Evolutionary conservation across 30 jellyfish, hydroid and myxozoan genomes (phyloP), one percentile per base, ranked within the genome.

Genomic region (Turritopsis dohrnii): DNA sequence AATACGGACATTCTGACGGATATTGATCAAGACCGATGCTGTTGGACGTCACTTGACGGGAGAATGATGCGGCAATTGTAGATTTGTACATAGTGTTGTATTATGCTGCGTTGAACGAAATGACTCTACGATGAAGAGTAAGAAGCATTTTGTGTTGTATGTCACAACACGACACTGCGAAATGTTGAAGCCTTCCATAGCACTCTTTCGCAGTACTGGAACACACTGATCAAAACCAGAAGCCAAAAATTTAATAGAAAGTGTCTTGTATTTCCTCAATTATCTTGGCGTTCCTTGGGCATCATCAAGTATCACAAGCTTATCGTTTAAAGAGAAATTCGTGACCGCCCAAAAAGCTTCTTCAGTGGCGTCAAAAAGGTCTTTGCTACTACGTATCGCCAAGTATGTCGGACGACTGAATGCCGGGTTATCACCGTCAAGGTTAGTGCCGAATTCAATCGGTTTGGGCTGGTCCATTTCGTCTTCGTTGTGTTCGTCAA

Each of bases 1-100:
- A 89, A 52, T 89, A 94, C 77, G 99, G 99, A 5, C 92, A 85
- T 73, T 65, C 97, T 19, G 99, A 94, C 26, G 99, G 99, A 21
- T 94, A 81, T 81, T 94, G 72, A 41, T 16, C 22, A 8, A 27
- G 19, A 27, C 23, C 16, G 19, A 69, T 8, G 28, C 9, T 21
- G 19, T 23, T 21, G 77, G 28, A 23, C 77, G 77, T 69, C 8
- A 23, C 60, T 3, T 41, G 60, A 3, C 60, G 60, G 60, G 60
- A 41, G 60, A 41, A 3, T 3, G 60, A 41, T 41, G 13, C 60
- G 5, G 5, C 13, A 41, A 41, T 41, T 3, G 9, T 41, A 13
- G 60, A 41, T 41, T 41, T 41, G 60, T 41, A 41, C 60, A 41
- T 41, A 3, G 13, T 41, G 13, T 13, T 3, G 13, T 3, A 41